Evolutionary conservation across 1,140 invertebrate genomes (phyloP).

Genomic region (Drosophila mayri): DNA sequence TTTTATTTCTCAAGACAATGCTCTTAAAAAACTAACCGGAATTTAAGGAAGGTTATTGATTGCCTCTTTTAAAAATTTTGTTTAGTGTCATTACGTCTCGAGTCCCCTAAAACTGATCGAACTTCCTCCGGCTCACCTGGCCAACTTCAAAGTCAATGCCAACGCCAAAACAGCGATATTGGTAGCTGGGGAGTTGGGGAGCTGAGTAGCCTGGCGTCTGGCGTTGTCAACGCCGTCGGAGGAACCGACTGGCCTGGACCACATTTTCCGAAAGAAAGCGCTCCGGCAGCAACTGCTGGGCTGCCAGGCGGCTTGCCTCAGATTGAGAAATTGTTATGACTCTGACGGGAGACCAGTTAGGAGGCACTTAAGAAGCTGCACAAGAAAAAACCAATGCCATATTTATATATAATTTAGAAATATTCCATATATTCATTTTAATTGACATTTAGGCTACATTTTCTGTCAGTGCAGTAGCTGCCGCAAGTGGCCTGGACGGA

Average conservation of each 20-base stretch:
- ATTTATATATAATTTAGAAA: neutral
- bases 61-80: too few species aligned
- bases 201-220: slow-evolving; percentile 30
- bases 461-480: neutral
- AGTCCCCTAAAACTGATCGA: neutral
- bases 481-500: slow-evolving; percentile 49
- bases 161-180: slow-evolving; percentile 35
- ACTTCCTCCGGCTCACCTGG: slow-evolving; percentile 24
- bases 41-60: too few species aligned
- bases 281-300: slow-evolving; percentile 20
- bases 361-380: slow-evolving; percentile 7
- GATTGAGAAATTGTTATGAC: slow-evolving; percentile 71
- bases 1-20: too few species aligned
- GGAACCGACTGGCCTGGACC: slow-evolving; percentile 68
- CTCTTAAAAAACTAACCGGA: too few species aligned
- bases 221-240: slow-evolving; percentile 64
- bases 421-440: neutral
- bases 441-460: neutral
- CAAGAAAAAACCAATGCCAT: slow-evolving; percentile 4
- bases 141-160: slow-evolving; percentile 74
- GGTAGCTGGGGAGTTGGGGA: slow-evolving; percentile 22
- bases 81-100: too few species aligned
- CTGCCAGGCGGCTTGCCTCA: slow-evolving; percentile 24
- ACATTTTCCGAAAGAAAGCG: slow-evolving; percentile 83
- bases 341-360: slow-evolving; percentile 37